Evolutionary conservation across 2,113 vertebrate species (phyloP), one percentile per base, ranked within the genome.

Genomic region (Holacanthus passer): DNA sequence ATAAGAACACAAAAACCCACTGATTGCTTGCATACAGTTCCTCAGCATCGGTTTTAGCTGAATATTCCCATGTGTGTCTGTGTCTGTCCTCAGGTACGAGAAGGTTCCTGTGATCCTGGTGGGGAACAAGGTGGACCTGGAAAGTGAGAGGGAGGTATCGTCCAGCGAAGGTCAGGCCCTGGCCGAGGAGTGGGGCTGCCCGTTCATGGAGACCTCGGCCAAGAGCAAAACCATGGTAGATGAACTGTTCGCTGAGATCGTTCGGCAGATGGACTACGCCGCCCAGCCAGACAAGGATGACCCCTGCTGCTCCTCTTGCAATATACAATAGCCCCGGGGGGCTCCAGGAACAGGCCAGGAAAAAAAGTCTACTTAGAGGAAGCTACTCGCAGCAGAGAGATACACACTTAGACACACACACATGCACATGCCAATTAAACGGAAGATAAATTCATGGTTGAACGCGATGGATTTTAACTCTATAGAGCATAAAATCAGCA

Each of bases 191-290:
- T 99, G 98, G 98, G 98, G 98, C 90, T 99, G 98, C 90, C 98
- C 98, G n/a, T 99, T 99, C 87, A 98, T 99, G 96, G 98, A 99
- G 94, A 99, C 98, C 11, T 99, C 98, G 2, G 98, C 98, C 88
- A 99, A 99, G 95, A 99, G 98, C 94, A 99, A 99, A 96, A 99
- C 97, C 76, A 99, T 99, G 98, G 98, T 99, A 94, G 98, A 99
- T 83, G 98, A 99, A 94, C 97, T 99, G 89, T 99, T 99, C 85
- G 98, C 98, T 0, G 98, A 99, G 93, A 99, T 99, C 16, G 98
- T 99, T 89, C 96, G 98, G 94, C 98, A 99, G 94, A 99, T 99
- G 98, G 99, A 99, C 97, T 99, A 97, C 83, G 97, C 98, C 22
- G 96, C 98, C 31, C 98, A 99, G 95, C 98, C 98, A 1, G 98